Evolutionary conservation across 2,797 vertebrate species (phyloP).

Genomic region (Podargus strigoides): DNA sequence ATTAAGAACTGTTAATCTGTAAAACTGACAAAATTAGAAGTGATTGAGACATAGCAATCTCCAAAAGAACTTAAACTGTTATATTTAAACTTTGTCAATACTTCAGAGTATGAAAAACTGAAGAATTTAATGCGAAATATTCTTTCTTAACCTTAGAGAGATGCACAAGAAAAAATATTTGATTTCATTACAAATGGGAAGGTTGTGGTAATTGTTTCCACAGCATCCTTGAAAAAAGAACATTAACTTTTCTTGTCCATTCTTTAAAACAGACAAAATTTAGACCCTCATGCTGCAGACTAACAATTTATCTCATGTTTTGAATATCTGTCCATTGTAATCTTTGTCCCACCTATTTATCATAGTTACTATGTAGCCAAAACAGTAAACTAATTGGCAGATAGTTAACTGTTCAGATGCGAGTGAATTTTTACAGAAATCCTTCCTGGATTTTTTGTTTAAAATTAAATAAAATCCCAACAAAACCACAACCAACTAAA

Average conservation of each 20-base stretch:
- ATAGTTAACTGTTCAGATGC: background rate
- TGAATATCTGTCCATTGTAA: background rate
- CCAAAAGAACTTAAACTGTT: background rate
- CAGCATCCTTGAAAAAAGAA: background rate
- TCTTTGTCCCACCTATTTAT: background rate
- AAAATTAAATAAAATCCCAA: too few species aligned
- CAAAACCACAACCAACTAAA: too few species aligned
- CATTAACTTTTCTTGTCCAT: background rate
- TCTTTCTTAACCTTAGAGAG: background rate
- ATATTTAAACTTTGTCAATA: background rate
- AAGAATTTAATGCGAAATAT: background rate
- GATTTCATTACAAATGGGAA: background rate
- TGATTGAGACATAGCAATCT: background rate
- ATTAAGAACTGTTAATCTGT: background rate
- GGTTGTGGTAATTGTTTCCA: background rate
- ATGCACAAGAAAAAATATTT: background rate
- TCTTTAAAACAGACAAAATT: background rate
- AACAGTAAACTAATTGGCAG: background rate
- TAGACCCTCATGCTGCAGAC: background rate
- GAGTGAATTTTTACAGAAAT: background rate
- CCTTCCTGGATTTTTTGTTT: background rate
- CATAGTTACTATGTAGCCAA: background rate
- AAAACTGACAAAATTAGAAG: background rate
- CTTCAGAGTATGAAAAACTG: background rate
- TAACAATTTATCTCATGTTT: background rate